Conservation (phyloP, 2,888 invertebrate species). For the Eulithis testata region DNA sequence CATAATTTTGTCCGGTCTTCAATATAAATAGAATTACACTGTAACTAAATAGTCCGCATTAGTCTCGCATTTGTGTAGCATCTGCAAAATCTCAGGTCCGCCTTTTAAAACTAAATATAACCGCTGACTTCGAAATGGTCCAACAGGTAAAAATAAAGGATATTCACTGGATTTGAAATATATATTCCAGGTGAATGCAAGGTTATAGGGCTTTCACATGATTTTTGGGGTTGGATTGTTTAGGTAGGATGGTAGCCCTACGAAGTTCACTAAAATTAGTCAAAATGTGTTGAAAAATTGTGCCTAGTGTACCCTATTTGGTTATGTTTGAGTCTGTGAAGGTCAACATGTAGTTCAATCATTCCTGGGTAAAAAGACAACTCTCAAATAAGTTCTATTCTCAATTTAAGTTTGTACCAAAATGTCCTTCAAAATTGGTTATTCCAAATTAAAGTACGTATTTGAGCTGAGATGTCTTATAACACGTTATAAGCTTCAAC, state of each 20-base stretch:
- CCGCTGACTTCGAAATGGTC: conserved; percentile 66
- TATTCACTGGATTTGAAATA: conserved; percentile 64
- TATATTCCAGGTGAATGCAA: conserved; percentile 37
- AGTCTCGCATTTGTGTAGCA: conserved; percentile 5
- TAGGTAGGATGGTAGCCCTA: conserved; percentile 29
- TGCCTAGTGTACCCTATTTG: neutral
- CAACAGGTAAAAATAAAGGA: conserved; percentile 74
- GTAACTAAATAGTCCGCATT: conserved; percentile 7
- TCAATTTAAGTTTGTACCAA: too few species aligned
- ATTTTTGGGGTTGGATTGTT: conserved; percentile 21
- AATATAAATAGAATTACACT: too few species aligned
- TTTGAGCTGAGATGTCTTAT: neutral
- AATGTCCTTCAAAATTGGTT: too few species aligned
- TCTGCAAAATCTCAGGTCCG: conserved; percentile 53
- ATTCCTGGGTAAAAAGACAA: too few species aligned
- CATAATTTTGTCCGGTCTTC: neutral
- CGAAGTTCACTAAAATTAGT: neutral
- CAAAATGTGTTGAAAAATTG: neutral
- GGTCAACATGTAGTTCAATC: neutral
- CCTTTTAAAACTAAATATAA: conserved; percentile 25
- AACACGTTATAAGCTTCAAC: neutral
- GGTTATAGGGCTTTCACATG: conserved; percentile 18
- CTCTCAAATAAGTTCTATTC: too few species aligned
- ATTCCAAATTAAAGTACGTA: neutral
- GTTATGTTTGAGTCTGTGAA: neutral